These are phyloP conservation scores for Capitulum mitella DNA, from an alignment of 2,888 invertebrate species.

Conservation along the genomic window DNA sequence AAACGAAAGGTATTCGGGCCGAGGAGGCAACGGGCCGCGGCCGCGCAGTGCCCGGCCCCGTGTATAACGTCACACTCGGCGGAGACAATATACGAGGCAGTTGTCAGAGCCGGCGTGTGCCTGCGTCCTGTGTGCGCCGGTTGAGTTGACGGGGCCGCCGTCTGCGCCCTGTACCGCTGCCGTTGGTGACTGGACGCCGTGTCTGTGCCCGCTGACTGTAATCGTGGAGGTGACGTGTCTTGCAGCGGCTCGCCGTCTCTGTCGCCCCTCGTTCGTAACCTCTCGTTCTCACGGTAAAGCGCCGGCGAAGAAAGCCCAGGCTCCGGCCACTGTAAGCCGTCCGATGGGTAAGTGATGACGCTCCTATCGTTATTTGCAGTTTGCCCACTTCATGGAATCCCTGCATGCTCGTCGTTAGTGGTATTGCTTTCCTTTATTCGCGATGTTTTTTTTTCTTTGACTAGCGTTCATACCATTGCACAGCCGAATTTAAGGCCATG, in stretches of 20 bases:
- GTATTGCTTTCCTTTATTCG: too few species aligned
- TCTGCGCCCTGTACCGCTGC: not conserved
- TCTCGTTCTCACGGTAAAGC: slow-evolving; percentile 44
- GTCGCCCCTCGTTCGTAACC: not conserved
- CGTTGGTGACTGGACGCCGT: too few species aligned
- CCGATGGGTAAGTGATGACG: slow-evolving; percentile 73
- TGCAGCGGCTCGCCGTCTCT: not conserved
- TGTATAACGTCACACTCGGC: too few species aligned
- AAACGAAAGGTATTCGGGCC: not conserved
- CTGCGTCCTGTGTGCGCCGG: not conserved
- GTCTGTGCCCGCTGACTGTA: not conserved
- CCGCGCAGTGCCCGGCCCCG: too few species aligned
- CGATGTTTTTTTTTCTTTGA: too few species aligned
- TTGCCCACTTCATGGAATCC: too few species aligned
- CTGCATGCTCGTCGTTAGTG: too few species aligned
- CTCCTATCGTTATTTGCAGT: not conserved
- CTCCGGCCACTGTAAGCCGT: slow-evolving; percentile 81
- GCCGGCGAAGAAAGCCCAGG: slow-evolving; percentile 75
- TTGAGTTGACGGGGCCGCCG: not conserved
- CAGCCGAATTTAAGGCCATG: too few species aligned
- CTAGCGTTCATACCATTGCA: too few species aligned
- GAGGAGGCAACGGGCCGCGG: too few species aligned
- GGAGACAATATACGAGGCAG: too few species aligned
- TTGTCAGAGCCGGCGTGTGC: not conserved
- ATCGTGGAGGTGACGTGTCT: not conserved